Conservation (phyloP, 2,113 vertebrate genomes). For the Upupa epops region DNA sequence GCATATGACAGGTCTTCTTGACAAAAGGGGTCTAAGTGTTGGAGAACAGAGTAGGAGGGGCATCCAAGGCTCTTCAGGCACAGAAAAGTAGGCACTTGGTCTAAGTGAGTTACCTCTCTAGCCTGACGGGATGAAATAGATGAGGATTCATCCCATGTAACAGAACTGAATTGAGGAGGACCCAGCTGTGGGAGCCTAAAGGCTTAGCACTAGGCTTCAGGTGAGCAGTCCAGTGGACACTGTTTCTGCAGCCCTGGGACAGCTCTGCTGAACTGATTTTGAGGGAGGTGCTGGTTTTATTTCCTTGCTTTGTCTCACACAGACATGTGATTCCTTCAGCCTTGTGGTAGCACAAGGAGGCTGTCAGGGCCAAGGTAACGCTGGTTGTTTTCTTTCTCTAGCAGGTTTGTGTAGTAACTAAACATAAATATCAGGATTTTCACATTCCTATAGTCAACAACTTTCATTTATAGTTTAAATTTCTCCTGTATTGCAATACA, state of each 20-base stretch:
- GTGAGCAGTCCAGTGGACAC: neutral
- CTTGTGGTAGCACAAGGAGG: neutral
- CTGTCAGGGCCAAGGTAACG: neutral
- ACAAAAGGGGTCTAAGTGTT: neutral
- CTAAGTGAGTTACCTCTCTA: neutral
- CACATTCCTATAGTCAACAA: neutral
- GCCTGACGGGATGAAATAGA: rapidly evolving
- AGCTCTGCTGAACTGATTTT: neutral
- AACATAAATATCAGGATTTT: slow-evolving; percentile 18
- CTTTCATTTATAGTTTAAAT: slow-evolving; percentile 24
- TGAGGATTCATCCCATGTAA: neutral
- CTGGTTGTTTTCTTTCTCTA: neutral
- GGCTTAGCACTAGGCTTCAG: neutral
- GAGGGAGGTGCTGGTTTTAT: neutral
- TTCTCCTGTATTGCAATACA: slow-evolving; percentile 16
- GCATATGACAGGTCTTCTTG: neutral
- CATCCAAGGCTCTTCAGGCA: neutral
- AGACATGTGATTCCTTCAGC: neutral
- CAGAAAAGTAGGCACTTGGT: neutral
- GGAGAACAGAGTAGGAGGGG: neutral
- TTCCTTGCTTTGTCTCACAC: neutral
- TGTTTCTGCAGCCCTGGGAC: neutral
- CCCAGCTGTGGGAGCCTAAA: neutral
- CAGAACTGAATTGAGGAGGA: neutral
- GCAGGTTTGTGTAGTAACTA: neutral